Evolutionary conservation across 2,888 invertebrate genomes (phyloP), one percentile per base, ranked within the genome.

Genomic region (Stenoptilia bipunctidactyla): DNA sequence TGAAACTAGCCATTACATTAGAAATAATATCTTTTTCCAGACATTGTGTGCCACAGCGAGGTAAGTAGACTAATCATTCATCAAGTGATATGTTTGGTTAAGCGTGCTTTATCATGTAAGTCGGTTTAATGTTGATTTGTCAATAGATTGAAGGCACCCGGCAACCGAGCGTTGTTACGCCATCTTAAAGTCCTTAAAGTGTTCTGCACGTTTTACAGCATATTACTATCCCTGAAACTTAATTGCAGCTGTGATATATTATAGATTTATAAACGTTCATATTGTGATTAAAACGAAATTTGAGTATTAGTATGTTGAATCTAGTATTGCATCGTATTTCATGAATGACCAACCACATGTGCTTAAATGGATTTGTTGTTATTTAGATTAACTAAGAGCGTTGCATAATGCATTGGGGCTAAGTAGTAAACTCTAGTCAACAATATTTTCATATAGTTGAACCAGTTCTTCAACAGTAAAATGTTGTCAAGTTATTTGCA

Each of bases 11-110:
- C 84, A 84, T 83, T 84, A 82, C 76, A 80, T 83, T 77, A 77
- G 82, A 79, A 77, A 80, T 82, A 82, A 84, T 82, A 74, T 84
- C 83, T 84, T 74, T 84, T 85, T 84, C 71, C 83, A 83, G 83
- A 82, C 72, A 61, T 70, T 82, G 73, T 82, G 68, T 82, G 75
- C 76, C 74, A 79, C 77, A 74, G 76, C 65, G 76, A 83, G 84
- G 84, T 84, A 83, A 85, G 84, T 84, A 64, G 56, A 65, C 61
- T 61, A 72, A 71, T 69, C 66, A 68, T 61, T 68, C 66, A 63
- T 50, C 66, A 59, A 58, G 61, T 67, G 51, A 74, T 54, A 59
- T 69, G 61, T 65, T 63, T 67, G 65, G 66, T 73, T 70, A 69
- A 65, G 62, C 58, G 61, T 72, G 67, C 54, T 60, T 56, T 54